Evolutionary conservation across 2,888 invertebrate species (phyloP).

Genomic region (Notocelia uddmanniana): DNA sequence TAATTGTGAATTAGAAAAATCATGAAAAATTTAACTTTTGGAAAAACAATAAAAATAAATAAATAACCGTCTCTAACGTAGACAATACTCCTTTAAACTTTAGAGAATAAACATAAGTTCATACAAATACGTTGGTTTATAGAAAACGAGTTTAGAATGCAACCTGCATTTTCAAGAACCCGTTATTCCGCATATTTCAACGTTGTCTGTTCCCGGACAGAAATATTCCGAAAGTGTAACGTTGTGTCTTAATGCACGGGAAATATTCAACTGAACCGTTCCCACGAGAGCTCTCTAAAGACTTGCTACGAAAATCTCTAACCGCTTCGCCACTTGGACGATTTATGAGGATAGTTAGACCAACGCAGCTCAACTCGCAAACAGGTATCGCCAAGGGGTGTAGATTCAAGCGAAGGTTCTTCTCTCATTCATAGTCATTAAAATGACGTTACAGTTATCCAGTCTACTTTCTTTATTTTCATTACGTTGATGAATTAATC

Average conservation of each 20-base stretch:
- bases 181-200: conserved; percentile 28
- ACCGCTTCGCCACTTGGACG: conserved; percentile 67
- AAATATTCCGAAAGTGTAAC: conserved; percentile 39
- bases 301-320: conserved; percentile 69
- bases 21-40: no score
- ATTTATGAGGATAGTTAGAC: conserved; percentile 76
- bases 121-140: neutral
- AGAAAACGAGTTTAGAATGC: conserved; percentile 12
- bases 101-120: neutral
- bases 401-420: conserved; percentile 15
- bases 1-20: no score
- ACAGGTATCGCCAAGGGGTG: conserved; percentile 57
- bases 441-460: neutral
- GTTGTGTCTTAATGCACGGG: conserved; percentile 67
- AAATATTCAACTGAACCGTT: conserved; percentile 65
- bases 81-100: neutral
- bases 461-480: neutral
- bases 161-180: conserved; percentile 30
- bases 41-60: no score
- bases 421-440: neutral
- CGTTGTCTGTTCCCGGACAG: conserved; percentile 26
- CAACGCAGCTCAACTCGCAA: conserved; percentile 64
- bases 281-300: conserved; percentile 70
- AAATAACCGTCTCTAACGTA: no score
- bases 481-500: neutral